These are phyloP conservation scores for Drosophila setosimentum DNA, from an alignment of 2,888 invertebrate species.

Conservation along the genomic window DNA sequence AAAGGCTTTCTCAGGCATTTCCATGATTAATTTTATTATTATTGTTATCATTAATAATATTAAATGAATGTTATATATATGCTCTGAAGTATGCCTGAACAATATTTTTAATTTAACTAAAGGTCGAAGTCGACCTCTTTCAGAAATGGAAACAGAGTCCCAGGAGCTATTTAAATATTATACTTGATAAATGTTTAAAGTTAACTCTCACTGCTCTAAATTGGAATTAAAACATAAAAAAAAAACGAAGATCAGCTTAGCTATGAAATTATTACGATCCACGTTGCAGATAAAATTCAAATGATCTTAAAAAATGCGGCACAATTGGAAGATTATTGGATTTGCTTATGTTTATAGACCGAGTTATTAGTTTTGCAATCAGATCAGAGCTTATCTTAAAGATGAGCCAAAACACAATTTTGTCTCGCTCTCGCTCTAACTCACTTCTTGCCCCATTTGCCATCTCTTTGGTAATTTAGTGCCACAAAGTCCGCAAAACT, in stretches of 20 bases:
- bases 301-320: not conserved
- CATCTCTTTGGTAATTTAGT: not conserved
- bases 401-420: constrained; percentile 24
- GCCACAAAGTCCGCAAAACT: constrained; percentile 50
- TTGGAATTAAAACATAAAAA: not conserved
- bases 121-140: too few relatives aligned
- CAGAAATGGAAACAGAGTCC: not conserved
- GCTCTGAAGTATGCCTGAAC: too few relatives aligned
- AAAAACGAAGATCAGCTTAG: not conserved
- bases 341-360: not conserved
- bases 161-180: not conserved
- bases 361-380: constrained; percentile 1
- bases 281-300: not conserved
- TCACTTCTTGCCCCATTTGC: not conserved
- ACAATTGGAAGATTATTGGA: not conserved
- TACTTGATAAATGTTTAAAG: not conserved
- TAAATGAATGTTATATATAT: too few relatives aligned
- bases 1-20: not conserved
- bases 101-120: too few relatives aligned
- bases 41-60: not conserved
- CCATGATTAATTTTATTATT: not conserved
- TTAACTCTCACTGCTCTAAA: not conserved
- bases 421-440: not conserved
- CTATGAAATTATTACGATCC: not conserved
- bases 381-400: constrained; percentile 11